phyloP scores from a whole-genome alignment of 2,113 vertebrate genomes.

The Amphiprion percula region DNA sequence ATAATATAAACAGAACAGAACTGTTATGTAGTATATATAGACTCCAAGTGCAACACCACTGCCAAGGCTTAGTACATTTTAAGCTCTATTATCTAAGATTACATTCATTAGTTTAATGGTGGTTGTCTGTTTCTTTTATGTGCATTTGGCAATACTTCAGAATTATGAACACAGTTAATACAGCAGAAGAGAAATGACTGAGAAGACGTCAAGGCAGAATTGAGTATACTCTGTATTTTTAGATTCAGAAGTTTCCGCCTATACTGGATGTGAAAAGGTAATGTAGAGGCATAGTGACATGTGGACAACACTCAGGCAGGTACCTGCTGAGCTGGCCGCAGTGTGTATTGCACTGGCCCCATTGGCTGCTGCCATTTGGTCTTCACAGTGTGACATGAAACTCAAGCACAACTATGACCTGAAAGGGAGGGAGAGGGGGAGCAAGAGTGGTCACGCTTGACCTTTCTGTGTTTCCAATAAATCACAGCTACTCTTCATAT shows the following conservation, averaged over 20 bases:
- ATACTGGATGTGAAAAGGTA: conserved; percentile 56
- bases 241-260: conserved; percentile 23
- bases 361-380: conserved; percentile 73
- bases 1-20: conserved; percentile 9
- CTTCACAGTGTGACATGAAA: conserved; percentile 69
- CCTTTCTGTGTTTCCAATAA: conserved; percentile 81
- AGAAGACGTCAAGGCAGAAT: background rate
- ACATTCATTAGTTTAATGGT: conserved; percentile 20
- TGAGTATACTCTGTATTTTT: conserved; percentile 29
- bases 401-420: conserved; percentile 35
- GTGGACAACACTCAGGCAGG: conserved; percentile 49
- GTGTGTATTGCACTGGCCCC: conserved; percentile 40
- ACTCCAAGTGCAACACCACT: background rate
- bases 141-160: conserved; percentile 23
- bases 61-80: background rate
- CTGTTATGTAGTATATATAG: background rate
- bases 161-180: conserved; percentile 16
- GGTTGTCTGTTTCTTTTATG: conserved; percentile 11
- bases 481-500: conserved; percentile 83
- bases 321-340: conserved; percentile 43
- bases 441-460: conserved; percentile 76
- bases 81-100: conserved; percentile 2
- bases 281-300: conserved; percentile 48
- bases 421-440: conserved; percentile 13
- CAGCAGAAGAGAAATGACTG: background rate